phyloP scores from a whole-genome alignment of 2,888 invertebrate species.

The Aradus depressus region DNA sequence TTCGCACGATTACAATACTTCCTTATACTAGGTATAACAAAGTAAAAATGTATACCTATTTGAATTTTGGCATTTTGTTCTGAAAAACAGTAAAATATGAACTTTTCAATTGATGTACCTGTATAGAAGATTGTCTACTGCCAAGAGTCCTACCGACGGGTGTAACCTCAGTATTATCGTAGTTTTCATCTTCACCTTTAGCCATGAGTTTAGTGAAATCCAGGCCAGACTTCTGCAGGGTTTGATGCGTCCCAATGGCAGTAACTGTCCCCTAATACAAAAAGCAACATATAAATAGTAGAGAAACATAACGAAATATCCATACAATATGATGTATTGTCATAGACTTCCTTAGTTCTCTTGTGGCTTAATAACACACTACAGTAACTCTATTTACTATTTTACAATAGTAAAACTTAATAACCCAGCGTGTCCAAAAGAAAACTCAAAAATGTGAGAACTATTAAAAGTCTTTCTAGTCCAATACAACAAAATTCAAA shows the following conservation, averaged over 20 bases:
- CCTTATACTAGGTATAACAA: too few relatives aligned
- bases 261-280: slow-evolving; percentile 39
- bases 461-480: too few relatives aligned
- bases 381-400: too few relatives aligned
- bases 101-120: slow-evolving; percentile 18
- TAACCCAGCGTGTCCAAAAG: too few relatives aligned
- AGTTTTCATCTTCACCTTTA: slow-evolving; percentile 41
- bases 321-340: not conserved
- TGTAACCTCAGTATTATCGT: slow-evolving; percentile 31
- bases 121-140: slow-evolving; percentile 26
- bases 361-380: too few relatives aligned
- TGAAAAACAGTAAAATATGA: not conserved
- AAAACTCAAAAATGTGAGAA: not conserved
- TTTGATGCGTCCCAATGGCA: slow-evolving; percentile 51
- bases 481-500: too few relatives aligned
- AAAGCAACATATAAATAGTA: slow-evolving; percentile 8
- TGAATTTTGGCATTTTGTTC: not conserved
- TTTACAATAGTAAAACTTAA: too few relatives aligned
- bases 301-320: not conserved
- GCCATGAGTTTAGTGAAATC: slow-evolving; percentile 64
- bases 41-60: not conserved
- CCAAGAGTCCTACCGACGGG: not conserved
- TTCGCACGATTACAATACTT: too few relatives aligned
- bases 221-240: slow-evolving; percentile 58
- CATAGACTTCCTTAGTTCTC: too few relatives aligned